These are phyloP conservation scores for Lasioglossum oenotherae DNA, from an alignment of 2,888 invertebrate species.

Conservation along the genomic window DNA sequence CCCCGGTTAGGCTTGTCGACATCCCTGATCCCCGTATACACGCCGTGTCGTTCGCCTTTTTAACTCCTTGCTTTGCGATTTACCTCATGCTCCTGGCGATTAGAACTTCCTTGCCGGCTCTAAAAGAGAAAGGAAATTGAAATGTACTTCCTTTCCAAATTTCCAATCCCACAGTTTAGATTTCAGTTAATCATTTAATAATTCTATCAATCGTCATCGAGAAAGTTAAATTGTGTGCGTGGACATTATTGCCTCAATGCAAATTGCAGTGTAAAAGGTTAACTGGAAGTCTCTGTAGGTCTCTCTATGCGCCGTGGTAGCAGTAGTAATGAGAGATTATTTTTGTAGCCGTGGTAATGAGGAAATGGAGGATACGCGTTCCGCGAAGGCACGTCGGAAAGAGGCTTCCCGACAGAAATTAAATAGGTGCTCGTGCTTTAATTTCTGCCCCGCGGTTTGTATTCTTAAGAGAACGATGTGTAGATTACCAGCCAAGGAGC, in stretches of 20 bases:
- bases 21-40: constrained; percentile 16
- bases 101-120: background rate
- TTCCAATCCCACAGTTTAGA: background rate
- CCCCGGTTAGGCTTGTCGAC: constrained; percentile 23
- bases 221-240: background rate
- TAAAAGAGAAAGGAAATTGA: background rate
- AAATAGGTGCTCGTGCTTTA: background rate
- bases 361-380: background rate
- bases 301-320: background rate
- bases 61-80: background rate
- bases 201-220: background rate
- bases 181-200: background rate
- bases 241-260: background rate
- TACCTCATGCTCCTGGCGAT: background rate
- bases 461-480: background rate
- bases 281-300: background rate
- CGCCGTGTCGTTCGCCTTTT: constrained; percentile 10
- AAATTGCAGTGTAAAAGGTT: background rate
- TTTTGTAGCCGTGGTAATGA: background rate
- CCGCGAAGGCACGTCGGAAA: background rate
- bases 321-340: background rate
- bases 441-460: background rate
- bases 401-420: constrained; percentile 1
- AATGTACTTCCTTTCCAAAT: background rate
- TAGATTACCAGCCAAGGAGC: background rate